phyloP scores from a whole-genome alignment of 2,888 invertebrate genomes.

The Athripsodes cinereus region DNA sequence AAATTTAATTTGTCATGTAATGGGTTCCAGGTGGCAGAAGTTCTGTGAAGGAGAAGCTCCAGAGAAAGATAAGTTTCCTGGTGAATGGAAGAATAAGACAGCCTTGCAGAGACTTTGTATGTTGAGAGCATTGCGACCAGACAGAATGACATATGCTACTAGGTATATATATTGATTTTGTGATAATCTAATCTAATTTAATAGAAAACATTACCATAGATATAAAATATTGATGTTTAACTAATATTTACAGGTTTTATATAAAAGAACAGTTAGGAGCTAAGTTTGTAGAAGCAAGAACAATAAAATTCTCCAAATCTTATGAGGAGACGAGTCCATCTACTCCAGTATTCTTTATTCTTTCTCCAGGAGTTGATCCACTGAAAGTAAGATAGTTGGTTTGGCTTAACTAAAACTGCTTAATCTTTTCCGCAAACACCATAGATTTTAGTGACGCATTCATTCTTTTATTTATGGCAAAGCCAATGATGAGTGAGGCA shows the following conservation, averaged over 20 bases:
- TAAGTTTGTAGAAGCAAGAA: slow-evolving; percentile 73
- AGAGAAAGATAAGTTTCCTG: slow-evolving; percentile 89
- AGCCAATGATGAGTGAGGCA: too few relatives aligned
- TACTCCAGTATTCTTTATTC: slow-evolving; percentile 89
- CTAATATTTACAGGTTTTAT: slow-evolving; percentile 59
- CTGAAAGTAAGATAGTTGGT: slow-evolving; percentile 54
- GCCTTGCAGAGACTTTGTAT: slow-evolving; percentile 84
- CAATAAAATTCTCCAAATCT: slow-evolving; percentile 77
- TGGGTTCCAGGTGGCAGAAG: slow-evolving; percentile 79
- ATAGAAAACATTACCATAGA: too few relatives aligned
- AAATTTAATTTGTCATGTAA: too few relatives aligned
- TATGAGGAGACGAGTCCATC: slow-evolving; percentile 77
- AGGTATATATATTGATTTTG: slow-evolving; percentile 47
- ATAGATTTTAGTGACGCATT: too few relatives aligned
- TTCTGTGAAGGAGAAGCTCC: slow-evolving; percentile 89
- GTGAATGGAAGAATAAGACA: slow-evolving; percentile 91
- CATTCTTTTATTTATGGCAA: too few relatives aligned
- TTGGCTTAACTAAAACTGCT: neutral
- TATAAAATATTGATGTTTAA: too few relatives aligned
- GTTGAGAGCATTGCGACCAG: slow-evolving; percentile 84
- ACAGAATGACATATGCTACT: slow-evolving; percentile 92
- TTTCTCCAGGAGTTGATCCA: slow-evolving; percentile 93
- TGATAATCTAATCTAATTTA: too few relatives aligned
- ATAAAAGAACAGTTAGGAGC: slow-evolving; percentile 84
- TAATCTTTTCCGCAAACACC: too few relatives aligned